Evolutionary conservation across 37 sponge, comb jelly and placozoan species (phyloP), one percentile per base, ranked within the genome.

Genomic region (Bolinopsis microptera): DNA sequence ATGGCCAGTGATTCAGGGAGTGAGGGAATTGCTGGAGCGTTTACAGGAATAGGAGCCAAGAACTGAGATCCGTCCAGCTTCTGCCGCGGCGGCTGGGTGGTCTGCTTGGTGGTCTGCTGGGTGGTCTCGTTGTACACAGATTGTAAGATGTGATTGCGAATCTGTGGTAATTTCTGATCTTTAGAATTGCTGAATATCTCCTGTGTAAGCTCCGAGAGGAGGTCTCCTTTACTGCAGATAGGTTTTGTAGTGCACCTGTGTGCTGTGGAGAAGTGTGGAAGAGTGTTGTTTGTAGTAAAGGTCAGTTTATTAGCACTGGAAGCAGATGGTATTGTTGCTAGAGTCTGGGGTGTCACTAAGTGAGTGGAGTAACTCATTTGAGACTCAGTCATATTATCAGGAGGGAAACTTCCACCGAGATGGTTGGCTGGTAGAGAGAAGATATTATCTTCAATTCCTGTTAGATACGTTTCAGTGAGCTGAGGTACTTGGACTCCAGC

Each of bases 21-120:
- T 3, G 33, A 77, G 35, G 80, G 80, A 35, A 77, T 77, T 2
- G 33, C 80, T 35, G 80, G 80, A 77, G 80, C 80, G 27, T 34
- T 28, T 33, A 1, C 35, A 1, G 80, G 80, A 32, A 36, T 34
- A 5, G 80, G 80, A 33, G 80, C 33, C 3, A 70, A 28, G 80
- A 9, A 16, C 61, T 48, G 9, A 18, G 61, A 48, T 13, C 61
- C 61, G 61, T 48, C 61, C 13, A 13, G 5, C 13, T 48, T 48
- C n/a, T n/a, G n/a, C n/a, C n/a, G n/a, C n/a, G n/a, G n/a, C n/a
- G n/a, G n/a, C n/a, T n/a, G n/a, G n/a, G n/a, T n/a, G n/a, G n/a
- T n/a, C n/a, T n/a, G n/a, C n/a, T n/a, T n/a, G n/a, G n/a, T n/a
- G 61, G 5, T 48, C 13, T 48, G 61, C 13, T 48, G 61, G 5